A percentile compares a stretch with the other conserved stretches of the same genome.
Evolutionary conservation across 1,140 invertebrate species (phyloP).

Genomic region (Cylas formicarius): DNA sequence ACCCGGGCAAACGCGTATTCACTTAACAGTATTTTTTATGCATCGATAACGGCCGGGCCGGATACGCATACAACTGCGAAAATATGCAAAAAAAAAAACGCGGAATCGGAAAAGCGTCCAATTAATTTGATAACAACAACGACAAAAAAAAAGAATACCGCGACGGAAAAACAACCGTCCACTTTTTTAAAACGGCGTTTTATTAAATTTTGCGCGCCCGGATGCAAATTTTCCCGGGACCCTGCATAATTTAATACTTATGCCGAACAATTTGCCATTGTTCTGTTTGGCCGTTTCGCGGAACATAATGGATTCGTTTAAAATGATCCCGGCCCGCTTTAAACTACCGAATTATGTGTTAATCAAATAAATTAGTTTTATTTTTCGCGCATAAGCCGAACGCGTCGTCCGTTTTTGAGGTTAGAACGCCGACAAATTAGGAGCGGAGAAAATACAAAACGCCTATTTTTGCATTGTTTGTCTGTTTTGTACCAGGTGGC

Average conservation of each 20-base stretch:
- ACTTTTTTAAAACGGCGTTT: conserved; percentile 14
- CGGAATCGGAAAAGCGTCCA: conserved; percentile 13
- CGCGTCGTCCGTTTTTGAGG: too few species aligned
- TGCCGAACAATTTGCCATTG: conserved; percentile 12
- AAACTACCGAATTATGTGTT: too few species aligned
- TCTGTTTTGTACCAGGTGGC: too few species aligned
- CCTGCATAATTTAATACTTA: conserved; percentile 23
- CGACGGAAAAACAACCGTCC: conserved; percentile 14
- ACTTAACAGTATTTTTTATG: conserved; percentile 11
- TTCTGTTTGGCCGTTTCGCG: too few species aligned
- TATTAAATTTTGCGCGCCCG: conserved; percentile 20
- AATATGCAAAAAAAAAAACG: conserved; percentile 19
- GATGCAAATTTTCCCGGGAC: conserved; percentile 20
- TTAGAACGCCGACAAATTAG: too few species aligned
- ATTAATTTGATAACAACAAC: too few species aligned
- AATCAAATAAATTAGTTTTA: too few species aligned
- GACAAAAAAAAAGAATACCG: conserved; percentile 13
- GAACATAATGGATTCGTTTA: too few species aligned
- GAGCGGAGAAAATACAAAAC: too few species aligned
- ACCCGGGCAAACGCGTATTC: conserved; percentile 8
- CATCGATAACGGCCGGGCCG: conserved; percentile 3
- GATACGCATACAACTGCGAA: conserved; percentile 6
- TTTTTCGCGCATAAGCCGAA: too few species aligned
- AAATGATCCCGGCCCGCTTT: too few species aligned
- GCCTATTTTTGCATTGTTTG: too few species aligned